A percentile compares a stretch with the other conserved stretches of the same genome.
These are phyloP conservation scores for Onychomys arenicola DNA, from an alignment of 2,797 vertebrate species.

Conservation along the genomic window DNA sequence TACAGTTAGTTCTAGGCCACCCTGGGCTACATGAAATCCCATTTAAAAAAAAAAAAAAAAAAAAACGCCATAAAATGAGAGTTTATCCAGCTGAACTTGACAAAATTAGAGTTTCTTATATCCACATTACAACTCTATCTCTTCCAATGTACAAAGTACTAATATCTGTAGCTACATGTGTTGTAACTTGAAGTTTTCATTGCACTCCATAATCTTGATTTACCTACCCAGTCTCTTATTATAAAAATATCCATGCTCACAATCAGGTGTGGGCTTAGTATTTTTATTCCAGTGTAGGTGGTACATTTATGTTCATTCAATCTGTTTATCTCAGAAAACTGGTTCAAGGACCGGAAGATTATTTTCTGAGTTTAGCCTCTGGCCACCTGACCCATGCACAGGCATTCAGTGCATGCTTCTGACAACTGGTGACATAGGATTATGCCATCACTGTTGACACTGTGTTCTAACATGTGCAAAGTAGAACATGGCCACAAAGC, in stretches of 20 bases:
- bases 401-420: neutral
- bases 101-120: neutral
- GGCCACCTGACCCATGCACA: neutral
- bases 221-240: neutral
- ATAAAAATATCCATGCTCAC: neutral
- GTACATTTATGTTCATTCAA: neutral
- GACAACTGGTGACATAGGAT: neutral
- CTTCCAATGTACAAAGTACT: neutral
- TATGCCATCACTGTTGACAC: neutral
- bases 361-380: neutral
- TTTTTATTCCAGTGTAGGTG: neutral
- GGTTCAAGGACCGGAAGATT: neutral
- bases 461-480: neutral
- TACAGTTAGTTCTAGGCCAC: neutral
- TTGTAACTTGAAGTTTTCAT: neutral
- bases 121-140: neutral
- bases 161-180: neutral
- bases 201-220: neutral
- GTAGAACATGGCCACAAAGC: neutral
- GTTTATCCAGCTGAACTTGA: neutral
- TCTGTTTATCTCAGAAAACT: neutral
- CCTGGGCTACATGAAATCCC: neutral
- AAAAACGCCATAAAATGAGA: neutral
- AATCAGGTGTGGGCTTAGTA: neutral
- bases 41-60: neutral